Base-by-base conservation (phyloP, 2,113 vertebrate genomes). In the Oenanthe oenanthe region DNA sequence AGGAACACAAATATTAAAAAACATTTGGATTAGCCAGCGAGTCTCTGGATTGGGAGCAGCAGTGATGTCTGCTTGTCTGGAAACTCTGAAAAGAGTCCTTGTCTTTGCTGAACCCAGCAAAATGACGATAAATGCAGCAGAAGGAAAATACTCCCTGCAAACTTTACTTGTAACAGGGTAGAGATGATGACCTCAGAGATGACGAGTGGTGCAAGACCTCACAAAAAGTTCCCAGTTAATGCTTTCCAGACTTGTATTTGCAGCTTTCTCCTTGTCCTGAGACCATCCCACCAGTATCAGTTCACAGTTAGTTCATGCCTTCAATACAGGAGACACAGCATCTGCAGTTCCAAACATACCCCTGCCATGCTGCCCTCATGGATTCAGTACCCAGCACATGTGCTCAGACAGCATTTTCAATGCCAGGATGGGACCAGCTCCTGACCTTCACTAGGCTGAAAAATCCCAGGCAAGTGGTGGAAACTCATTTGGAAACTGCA, bases 51-150 rank as follows among this genome's bases (percentile, higher is more conserved):
- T 78, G 54, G 93, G 73, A 97, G 75, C 71, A 93, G 92, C 92
- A 92, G 84, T 17, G 62, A 94, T 93, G 92, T 91, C 94, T 92
- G 91, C 85, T 93, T 67, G 87, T 93, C 92, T 94, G 92, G 84
- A 83, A 92, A 81, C 68, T 95, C 77, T 96, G 95, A 95, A 93
- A 81, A 89, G 94, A 91, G 57, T 75, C 91, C 91, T 96, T 95
- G 94, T 93, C 68, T 95, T 45, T 79, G 83, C 56, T 42, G 85
- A 93, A 78, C 76, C 61, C 84, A 81, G 81, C 40, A 84, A 91
- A 85, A 94, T 22, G 61, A 93, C 1, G n/a, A 93, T 36, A 85
- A 84, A 96, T 15, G 78, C 86, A 91, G 83, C 54, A 77, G 70
- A 40, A 93, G 45, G 66, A 85, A 90, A 91, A 76, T 12, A 54